Conservation (phyloP, 1,140 invertebrate species). For the Aphelenchoides fujianensis region DNA sequence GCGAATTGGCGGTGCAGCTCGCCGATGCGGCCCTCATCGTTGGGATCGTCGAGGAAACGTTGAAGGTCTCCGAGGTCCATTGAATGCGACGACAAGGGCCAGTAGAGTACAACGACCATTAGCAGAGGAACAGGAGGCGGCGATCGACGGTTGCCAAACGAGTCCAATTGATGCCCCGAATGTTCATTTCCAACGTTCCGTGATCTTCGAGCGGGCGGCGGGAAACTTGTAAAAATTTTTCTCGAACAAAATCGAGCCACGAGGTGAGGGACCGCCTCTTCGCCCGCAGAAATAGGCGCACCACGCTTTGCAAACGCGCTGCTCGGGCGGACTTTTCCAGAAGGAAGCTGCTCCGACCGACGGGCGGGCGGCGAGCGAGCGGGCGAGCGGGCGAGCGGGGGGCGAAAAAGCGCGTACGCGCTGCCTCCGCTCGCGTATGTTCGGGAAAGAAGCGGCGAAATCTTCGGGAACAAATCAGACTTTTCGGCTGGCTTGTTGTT, state of each 20-base stretch:
- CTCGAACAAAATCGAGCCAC: neutral
- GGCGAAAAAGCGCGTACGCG: neutral
- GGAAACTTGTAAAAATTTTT: neutral
- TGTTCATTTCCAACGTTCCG: neutral
- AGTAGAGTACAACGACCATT: neutral
- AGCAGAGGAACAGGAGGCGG: neutral
- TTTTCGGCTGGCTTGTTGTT: neutral
- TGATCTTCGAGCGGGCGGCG: neutral
- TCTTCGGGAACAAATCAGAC: neutral
- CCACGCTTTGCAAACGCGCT: neutral
- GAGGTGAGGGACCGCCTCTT: neutral
- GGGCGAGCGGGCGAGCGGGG: neutral
- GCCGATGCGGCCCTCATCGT: neutral
- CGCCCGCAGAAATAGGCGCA: no score
- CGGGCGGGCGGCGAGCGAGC: no score
- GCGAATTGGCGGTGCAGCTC: constrained; percentile 11
- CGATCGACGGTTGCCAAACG: neutral
- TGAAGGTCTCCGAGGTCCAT: constrained; percentile 3
- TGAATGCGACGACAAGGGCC: neutral
- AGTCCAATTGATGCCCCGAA: neutral
- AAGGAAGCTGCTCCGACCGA: no score
- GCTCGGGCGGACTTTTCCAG: neutral
- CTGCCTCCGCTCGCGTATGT: neutral
- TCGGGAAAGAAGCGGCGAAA: neutral
- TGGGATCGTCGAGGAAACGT: constrained; percentile 6